A percentile compares a stretch with the other conserved stretches of the same genome.
These are phyloP conservation scores for Polylopha cassiicola DNA, from an alignment of 2,888 invertebrate species.

Conservation along the genomic window DNA sequence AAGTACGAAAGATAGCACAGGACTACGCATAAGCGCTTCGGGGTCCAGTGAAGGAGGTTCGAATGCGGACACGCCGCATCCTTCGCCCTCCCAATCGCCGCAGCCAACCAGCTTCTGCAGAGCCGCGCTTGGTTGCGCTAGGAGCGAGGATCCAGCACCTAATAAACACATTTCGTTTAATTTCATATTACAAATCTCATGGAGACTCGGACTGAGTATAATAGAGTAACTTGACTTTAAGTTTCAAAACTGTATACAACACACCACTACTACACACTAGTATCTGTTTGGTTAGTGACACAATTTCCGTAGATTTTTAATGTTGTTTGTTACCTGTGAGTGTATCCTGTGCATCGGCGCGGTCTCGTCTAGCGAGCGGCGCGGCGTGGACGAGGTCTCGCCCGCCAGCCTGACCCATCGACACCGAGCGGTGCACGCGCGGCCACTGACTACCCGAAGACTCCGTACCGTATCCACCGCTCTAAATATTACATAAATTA, in stretches of 20 bases:
- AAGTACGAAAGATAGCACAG: constrained; percentile 91
- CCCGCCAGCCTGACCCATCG: constrained; percentile 86
- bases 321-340: constrained; percentile 55
- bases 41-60: constrained; percentile 62
- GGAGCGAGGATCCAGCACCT: constrained; percentile 87
- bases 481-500: background rate
- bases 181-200: too few relatives aligned
- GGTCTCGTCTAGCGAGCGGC: constrained; percentile 67
- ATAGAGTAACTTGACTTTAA: too few relatives aligned
- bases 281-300: too few relatives aligned
- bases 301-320: background rate
- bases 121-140: constrained; percentile 93
- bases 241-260: too few relatives aligned
- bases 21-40: constrained; percentile 82
- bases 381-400: constrained; percentile 58
- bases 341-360: constrained; percentile 51
- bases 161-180: constrained; percentile 21
- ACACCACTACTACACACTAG: too few relatives aligned
- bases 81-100: constrained; percentile 40
- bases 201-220: too few relatives aligned
- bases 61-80: constrained; percentile 54
- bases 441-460: constrained; percentile 51
- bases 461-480: constrained; percentile 3
- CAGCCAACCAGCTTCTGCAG: constrained; percentile 85
- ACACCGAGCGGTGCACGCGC: constrained; percentile 89